A percentile compares a stretch with the other conserved stretches of the same genome.
Conservation (phyloP, 1,140 invertebrate species). For the Helicoverpa zea region DNA sequence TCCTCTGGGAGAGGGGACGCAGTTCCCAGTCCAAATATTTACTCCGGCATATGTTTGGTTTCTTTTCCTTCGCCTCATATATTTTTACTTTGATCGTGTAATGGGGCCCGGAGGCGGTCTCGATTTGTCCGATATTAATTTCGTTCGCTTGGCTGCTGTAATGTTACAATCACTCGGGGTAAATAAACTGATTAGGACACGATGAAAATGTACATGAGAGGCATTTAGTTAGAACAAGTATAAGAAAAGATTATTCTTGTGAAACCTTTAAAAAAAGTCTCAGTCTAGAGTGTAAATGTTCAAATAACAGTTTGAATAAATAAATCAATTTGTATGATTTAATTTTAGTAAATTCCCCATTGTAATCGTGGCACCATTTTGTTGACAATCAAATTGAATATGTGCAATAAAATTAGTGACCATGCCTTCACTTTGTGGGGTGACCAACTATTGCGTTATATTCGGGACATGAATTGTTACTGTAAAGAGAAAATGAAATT, state of each 20-base stretch:
- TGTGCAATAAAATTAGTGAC: conserved; percentile 51
- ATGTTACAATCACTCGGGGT: conserved; percentile 51
- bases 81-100: conserved; percentile 83
- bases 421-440: conserved; percentile 27
- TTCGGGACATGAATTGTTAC: not conserved
- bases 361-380: conserved; percentile 20
- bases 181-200: conserved; percentile 46
- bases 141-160: conserved; percentile 55
- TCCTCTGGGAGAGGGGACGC: conserved; percentile 55
- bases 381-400: conserved; percentile 50
- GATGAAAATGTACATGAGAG: conserved; percentile 1
- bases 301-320: conserved; percentile 16
- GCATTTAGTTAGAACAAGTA: not conserved
- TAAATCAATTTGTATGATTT: conserved; percentile 30
- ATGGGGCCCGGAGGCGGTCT: conserved; percentile 74
- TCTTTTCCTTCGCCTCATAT: conserved; percentile 84
- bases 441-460: conserved; percentile 19
- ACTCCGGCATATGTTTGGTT: conserved; percentile 83
- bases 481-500: not conserved
- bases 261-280: not conserved
- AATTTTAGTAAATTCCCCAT: conserved; percentile 17
- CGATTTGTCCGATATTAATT: conserved; percentile 82
- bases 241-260: not conserved
- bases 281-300: conserved; percentile 5
- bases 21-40: conserved; percentile 80